Base-by-base conservation (phyloP, 2,797 vertebrate species). In the Chelon labrosus region DNA sequence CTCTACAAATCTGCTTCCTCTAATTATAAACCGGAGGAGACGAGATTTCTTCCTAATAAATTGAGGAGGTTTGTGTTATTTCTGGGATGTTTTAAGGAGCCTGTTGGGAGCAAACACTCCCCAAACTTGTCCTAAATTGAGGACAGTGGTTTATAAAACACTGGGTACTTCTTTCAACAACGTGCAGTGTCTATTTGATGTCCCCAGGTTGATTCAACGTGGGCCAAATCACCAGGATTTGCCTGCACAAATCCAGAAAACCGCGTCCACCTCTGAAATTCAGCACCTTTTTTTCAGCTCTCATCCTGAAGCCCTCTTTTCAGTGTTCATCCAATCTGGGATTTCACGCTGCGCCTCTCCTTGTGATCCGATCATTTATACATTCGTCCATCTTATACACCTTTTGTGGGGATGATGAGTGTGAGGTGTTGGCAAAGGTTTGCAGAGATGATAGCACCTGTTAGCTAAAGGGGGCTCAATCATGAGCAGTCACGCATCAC, bases 381-480 rank as follows among this genome's bases (percentile, higher is more conserved):
- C 85, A 85, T 88, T 88, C 85, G 85, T 85, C 90, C 82, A 69
- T 80, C 76, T 85, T 77, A 73, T 75, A 60, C 46, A 65, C 75
- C 54, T 47, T 75, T 79, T 67, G 46, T 31, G n/a, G 31, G 44
- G 25, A 42, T 68, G 57, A n/a, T 17, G 75, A 80, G 66, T 52
- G 65, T 6, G 25, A 57, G 75, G 46, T 11, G 35, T 31, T 2
- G 27, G 61, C 42, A 3, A 53, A 71, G 78, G 76, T 88, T 88
- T 88, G 75, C 75, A 41, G 63, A 84, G 82, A 85, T 85, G 83
- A 91, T 86, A 69, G 78, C 82, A 83, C 79, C 86, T 85, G 84
- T 90, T 91, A 90, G 81, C 73, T 72, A 81, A 89, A 85, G 84
- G 84, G 70, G 80, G 73, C 81, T 88, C 83, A 82, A 85, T 89